phyloP scores from a whole-genome alignment of 1,140 invertebrate species.

The Drosophila ironensis region DNA sequence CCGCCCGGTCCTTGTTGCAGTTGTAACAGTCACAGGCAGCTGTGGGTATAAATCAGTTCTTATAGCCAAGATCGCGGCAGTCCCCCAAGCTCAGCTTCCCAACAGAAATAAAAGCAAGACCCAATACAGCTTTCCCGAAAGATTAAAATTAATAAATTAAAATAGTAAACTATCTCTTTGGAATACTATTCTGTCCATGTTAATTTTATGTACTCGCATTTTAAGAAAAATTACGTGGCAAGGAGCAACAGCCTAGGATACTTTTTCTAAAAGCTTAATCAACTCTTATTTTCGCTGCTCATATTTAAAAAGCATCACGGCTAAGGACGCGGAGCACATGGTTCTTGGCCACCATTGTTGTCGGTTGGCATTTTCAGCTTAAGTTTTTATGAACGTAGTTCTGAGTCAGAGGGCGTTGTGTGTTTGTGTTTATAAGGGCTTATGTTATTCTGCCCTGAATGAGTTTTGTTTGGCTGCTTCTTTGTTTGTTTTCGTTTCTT shows the following conservation, averaged over 20 bases:
- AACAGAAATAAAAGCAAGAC: not conserved
- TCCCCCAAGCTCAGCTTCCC: not conserved
- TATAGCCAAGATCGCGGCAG: slow-evolving; percentile 7
- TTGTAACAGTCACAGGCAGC: slow-evolving; percentile 15
- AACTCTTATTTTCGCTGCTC: slow-evolving; percentile 33
- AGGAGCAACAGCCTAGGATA: slow-evolving; percentile 1
- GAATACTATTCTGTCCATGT: too few relatives aligned
- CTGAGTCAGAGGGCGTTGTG: not conserved
- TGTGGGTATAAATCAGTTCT: slow-evolving; percentile 43
- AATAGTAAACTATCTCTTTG: too few relatives aligned
- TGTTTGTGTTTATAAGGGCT: not conserved
- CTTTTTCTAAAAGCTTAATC: slow-evolving; percentile 30
- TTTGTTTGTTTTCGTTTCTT: slow-evolving; percentile 36
- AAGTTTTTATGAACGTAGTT: slow-evolving; percentile 21
- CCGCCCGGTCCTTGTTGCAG: slow-evolving; percentile 15
- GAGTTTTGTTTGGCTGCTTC: slow-evolving; percentile 33
- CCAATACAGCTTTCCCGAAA: too few relatives aligned
- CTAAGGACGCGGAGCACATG: slow-evolving; percentile 26
- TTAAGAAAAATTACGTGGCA: too few relatives aligned
- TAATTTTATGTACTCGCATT: too few relatives aligned
- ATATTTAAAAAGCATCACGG: slow-evolving; percentile 35
- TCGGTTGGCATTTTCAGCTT: slow-evolving; percentile 17
- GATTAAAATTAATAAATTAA: too few relatives aligned
- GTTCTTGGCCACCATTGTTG: slow-evolving; percentile 17
- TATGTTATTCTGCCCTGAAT: slow-evolving; percentile 3